phyloP scores from a whole-genome alignment of 2,113 vertebrate genomes.

The Ptilonorhynchus violaceus region DNA sequence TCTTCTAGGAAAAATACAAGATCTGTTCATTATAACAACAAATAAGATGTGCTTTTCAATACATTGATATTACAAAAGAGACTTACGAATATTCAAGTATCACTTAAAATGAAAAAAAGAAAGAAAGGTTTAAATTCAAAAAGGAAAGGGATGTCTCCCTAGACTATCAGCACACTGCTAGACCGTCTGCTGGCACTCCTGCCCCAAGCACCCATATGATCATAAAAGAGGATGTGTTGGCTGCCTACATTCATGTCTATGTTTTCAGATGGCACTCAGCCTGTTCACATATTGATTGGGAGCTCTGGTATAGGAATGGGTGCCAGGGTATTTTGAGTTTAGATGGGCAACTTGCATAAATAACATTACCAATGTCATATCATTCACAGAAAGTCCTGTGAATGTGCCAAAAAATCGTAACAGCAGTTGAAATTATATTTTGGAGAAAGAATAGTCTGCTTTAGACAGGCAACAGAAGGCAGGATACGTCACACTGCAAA shows the following conservation, averaged over 20 bases:
- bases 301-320: neutral
- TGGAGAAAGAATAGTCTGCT: slow-evolving; percentile 2
- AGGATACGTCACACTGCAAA: neutral
- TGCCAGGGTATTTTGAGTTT: slow-evolving; percentile 16
- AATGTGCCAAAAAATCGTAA: slow-evolving; percentile 9
- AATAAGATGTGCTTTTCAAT: neutral
- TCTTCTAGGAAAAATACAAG: neutral
- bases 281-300: neutral
- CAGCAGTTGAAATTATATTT: neutral
- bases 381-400: neutral
- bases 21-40: neutral
- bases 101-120: neutral
- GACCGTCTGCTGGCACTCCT: neutral
- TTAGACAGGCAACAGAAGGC: slow-evolving; percentile 11
- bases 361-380: neutral
- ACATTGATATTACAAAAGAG: neutral
- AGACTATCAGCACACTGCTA: neutral
- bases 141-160: neutral
- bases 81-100: neutral
- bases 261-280: slow-evolving; percentile 19
- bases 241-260: neutral
- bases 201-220: neutral
- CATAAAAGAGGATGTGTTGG: slow-evolving; percentile 5
- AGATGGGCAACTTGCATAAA: slow-evolving; percentile 39
- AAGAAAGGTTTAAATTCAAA: neutral